Evolutionary conservation across 2,888 invertebrate genomes (phyloP), one percentile per base, ranked within the genome.

Genomic region (Portevinia maculata): DNA sequence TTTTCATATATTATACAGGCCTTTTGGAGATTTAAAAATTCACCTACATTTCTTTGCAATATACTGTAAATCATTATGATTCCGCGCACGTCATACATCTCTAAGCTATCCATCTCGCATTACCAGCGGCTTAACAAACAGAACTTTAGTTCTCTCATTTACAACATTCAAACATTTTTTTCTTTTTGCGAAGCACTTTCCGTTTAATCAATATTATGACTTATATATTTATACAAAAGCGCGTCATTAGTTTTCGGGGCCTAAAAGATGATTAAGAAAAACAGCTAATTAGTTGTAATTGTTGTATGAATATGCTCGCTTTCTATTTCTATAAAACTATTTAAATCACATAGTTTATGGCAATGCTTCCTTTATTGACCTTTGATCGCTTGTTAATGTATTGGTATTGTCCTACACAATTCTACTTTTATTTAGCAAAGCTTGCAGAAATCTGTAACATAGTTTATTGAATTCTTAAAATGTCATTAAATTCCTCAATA

Each of bases 401-500:
- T 48, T 53, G 24, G 34, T 44, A 44, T 48, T 53, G 24, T 55
- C 57, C 30, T 59, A 64, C 44, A 70, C 79, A 32, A 41, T 30
- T 81, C 55, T 81, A 41, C 44, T 50, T 55, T 32, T 44, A 46
- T 50, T 24, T 64, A 62, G 46, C 48, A 39, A 70, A 6, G 79
- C 70, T 81, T 81, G 79, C 69, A 81, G 79, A 81, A 70, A 76
- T 81, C 64, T 78, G 71, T 78, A 71, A 57, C 8, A 55, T 60
- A 41, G 55, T 69, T 75, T 37, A 24, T 55, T 62, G 30, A 71
- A 57, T 6, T 48, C 24, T 24, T 46, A 48, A 48, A 37, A 9
- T 32, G 52, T 53, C 46, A 30, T 28, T 41, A 5, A 75, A 59
- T 17, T 13, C 30, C 8, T 28, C 11, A 50, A 41, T 59, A 50